Conservation (phyloP, 2,797 vertebrate species). For the Leucoraja ocellata region DNA sequence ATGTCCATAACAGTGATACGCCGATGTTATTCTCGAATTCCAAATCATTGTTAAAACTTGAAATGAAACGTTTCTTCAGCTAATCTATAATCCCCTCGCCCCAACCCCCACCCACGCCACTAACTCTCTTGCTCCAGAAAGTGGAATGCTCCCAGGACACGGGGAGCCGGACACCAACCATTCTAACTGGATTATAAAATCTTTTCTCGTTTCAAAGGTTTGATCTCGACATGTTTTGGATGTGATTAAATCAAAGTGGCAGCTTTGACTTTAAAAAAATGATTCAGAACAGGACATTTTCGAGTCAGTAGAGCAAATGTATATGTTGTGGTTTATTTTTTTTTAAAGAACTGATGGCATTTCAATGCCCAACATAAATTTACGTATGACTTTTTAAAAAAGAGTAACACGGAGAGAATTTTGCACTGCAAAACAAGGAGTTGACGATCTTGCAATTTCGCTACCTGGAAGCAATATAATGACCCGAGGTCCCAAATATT, state of each 20-base stretch:
- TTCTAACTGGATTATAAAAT: constrained; percentile 86
- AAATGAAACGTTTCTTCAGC: constrained; percentile 26
- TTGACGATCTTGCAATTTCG: neutral
- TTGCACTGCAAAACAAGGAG: neutral
- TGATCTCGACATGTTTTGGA: constrained; percentile 87
- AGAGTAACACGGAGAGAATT: neutral
- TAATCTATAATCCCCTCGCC: neutral
- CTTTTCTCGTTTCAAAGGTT: constrained; percentile 89
- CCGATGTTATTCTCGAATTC: neutral
- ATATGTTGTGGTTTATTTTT: constrained; percentile 32
- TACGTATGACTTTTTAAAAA: neutral
- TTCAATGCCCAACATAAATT: neutral
- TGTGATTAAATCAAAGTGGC: constrained; percentile 97
- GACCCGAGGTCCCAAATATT: neutral
- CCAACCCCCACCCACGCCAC: neutral
- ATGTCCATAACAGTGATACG: neutral
- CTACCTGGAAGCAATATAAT: neutral
- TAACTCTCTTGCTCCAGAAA: constrained; percentile 38
- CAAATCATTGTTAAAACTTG: neutral
- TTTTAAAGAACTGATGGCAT: neutral
- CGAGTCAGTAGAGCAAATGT: constrained; percentile 52
- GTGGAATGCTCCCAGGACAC: constrained; percentile 61
- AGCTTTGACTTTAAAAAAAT: constrained; percentile 75
- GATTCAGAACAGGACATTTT: constrained; percentile 55
- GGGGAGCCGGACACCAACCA: constrained; percentile 64